Base-by-base conservation (phyloP, 2,888 invertebrate species). In the Leptura quadrifasciata region DNA sequence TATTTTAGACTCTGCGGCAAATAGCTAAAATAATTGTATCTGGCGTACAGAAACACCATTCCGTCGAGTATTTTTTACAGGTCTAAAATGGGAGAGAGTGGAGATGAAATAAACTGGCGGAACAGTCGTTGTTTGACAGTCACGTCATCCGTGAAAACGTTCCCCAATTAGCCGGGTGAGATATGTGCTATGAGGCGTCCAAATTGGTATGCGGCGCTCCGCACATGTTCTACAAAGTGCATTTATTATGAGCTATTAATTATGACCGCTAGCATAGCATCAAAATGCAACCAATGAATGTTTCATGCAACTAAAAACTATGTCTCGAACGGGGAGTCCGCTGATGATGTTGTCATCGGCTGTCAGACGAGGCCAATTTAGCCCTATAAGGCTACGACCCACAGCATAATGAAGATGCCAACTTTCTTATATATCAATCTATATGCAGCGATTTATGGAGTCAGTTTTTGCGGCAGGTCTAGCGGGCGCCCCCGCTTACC, bases 331-430 rank as follows among this genome's bases (percentile, higher is more conserved):
- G 82, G 86, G 86, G 86, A 87, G 86, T 86, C 87, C 85, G 85
- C 82, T 87, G 89, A 88, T 88, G 88, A 88, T 88, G 88, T 89
- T 88, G 89, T 89, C 88, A 89, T 88, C 88, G 84, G 87, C 85
- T 88, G 89, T 89, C 89, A 88, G 84, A 84, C 84, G 81, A 82
- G 85, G 85, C 88, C 88, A 88, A 88, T 88, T 88, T 89, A 88
- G 85, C 88, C 88, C 88, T 89, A 88, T 89, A 89, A 87, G 88
- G 89, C 85, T 82, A 81, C 85, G 86, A 84, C 86, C 86, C 85
- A 85, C 86, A 83, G 85, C 84, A 88, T 89, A 89, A 89, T 89
- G 88, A 89, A 89, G 89, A 89, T 88, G 87, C 88, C 86, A 89
- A 88, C 86, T 86, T 88, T 86, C 86, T 86, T 86, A 83, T 85